Evolutionary conservation across 2,113 vertebrate genomes (phyloP).

Genomic region (Callopanchax toddi): DNA sequence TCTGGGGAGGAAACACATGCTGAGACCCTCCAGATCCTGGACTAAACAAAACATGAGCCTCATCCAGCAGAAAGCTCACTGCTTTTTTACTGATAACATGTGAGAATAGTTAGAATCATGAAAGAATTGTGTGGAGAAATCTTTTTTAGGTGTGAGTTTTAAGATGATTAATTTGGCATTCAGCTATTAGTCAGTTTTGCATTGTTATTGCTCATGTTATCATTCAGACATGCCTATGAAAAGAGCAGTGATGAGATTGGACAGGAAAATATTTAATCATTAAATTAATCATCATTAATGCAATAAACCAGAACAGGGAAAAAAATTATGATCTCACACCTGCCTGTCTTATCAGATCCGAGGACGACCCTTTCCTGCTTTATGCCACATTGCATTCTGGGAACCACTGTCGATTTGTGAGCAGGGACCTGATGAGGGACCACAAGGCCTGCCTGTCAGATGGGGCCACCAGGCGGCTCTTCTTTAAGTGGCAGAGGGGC

Average conservation of each 20-base stretch:
- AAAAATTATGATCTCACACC: too few relatives aligned
- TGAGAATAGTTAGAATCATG: slow-evolving; percentile 70
- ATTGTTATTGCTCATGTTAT: not conserved
- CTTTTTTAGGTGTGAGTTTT: too few relatives aligned
- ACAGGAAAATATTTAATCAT: too few relatives aligned
- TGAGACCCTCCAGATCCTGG: slow-evolving; percentile 78
- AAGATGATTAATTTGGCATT: too few relatives aligned
- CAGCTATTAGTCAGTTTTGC: too few relatives aligned
- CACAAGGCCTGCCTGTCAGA: slow-evolving; percentile 92
- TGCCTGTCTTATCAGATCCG: slow-evolving; percentile 79
- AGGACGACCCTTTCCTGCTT: slow-evolving; percentile 94
- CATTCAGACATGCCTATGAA: too few relatives aligned
- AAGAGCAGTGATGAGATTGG: too few relatives aligned
- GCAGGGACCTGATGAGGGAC: slow-evolving; percentile 92
- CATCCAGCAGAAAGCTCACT: slow-evolving; percentile 86
- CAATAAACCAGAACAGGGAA: too few relatives aligned
- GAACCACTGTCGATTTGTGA: slow-evolving; percentile 90
- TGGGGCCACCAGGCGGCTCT: slow-evolving; percentile 79
- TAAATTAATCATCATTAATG: too few relatives aligned
- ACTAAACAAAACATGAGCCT: slow-evolving; percentile 80
- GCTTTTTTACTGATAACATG: slow-evolving; percentile 96
- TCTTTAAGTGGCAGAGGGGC: slow-evolving; percentile 97
- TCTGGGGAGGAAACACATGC: slow-evolving; percentile 96
- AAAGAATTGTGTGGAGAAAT: too few relatives aligned
- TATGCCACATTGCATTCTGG: slow-evolving; percentile 92